Evolutionary conservation across 1,140 invertebrate species (phyloP).

Genomic region (Tetramorium parvispinum): DNA sequence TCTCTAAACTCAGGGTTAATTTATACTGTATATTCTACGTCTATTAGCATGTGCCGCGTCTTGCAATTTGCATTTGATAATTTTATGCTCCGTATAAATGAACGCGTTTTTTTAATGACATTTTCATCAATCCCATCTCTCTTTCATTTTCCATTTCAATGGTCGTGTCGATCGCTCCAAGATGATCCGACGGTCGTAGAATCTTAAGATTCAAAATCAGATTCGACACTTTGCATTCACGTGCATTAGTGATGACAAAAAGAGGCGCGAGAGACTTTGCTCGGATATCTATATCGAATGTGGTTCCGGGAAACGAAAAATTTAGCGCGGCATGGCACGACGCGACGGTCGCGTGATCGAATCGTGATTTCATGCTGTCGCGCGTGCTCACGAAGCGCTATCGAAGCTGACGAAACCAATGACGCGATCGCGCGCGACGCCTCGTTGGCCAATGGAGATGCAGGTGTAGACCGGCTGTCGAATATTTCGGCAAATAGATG

Average conservation of each 20-base stretch:
- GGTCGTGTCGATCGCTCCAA: too few relatives aligned
- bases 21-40: not conserved
- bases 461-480: not conserved
- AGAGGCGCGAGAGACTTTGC: not conserved
- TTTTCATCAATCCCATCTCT: not conserved
- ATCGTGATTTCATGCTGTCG: not conserved
- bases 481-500: conserved; percentile 58
- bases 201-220: too few relatives aligned
- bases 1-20: conserved; percentile 41
- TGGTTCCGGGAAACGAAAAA: too few relatives aligned
- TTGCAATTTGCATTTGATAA: not conserved
- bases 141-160: too few relatives aligned
- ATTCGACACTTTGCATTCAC: too few relatives aligned
- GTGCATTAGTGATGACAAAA: too few relatives aligned
- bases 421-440: conserved; percentile 53
- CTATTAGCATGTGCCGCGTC: not conserved
- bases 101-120: not conserved
- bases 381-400: too few relatives aligned
- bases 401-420: not conserved
- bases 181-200: too few relatives aligned
- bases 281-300: not conserved
- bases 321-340: not conserved
- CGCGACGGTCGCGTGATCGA: not conserved
- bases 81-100: not conserved
- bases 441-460: conserved; percentile 30